Base-by-base conservation (phyloP, 2,888 invertebrate species). In the Orthosia cruda region DNA sequence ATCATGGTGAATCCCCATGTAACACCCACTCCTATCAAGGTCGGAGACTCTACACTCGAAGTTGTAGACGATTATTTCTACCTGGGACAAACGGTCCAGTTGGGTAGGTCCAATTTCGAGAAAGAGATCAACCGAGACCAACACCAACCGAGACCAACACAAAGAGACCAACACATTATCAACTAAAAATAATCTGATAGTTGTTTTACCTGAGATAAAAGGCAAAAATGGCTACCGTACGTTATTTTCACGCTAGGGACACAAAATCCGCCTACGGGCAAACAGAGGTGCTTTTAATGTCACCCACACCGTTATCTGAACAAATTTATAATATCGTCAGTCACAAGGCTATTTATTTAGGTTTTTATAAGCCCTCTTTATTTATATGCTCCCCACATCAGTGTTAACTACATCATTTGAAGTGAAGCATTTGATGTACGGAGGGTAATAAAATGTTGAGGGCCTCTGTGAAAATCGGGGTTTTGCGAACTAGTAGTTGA, bases 241-340 rank as follows among this genome's bases (percentile, higher is more conserved):
- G 73, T 84, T 86, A 78, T 66, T 75, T 77, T 74, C 57, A 49
- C 73, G 57, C 75, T 70, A 63, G 80, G 76, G 86, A 59, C 71
- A 69, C 72, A 67, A 75, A 87, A 79, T 74, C 78, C 66, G 73
- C 66, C 76, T 71, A 58, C 77, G 76, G 83, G 76, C 82, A 80
- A 63, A 75, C 77, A 79, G 62, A 81, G 87, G 88, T 81, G 78
- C 69, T 84, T 82, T 82, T 82, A 80, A 82, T 86, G 86, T 86
- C 83, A 81, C 80, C 76, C 78, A 65, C 77, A 83, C 84, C 76
- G 82, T 87, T 87, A 89, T 83, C 81, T 78, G 78, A 85, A 89
- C 80, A 80, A 84, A 84, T 84, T 82, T 88, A 88, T 88, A 87
- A 84, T 78, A 87, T 84, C 77, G 81, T 77, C 79, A 80, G 63